These are phyloP conservation scores for Glandiceps talaboti DNA, from an alignment of 53 echinoderm and acorn worm species.

Conservation along the genomic window DNA sequence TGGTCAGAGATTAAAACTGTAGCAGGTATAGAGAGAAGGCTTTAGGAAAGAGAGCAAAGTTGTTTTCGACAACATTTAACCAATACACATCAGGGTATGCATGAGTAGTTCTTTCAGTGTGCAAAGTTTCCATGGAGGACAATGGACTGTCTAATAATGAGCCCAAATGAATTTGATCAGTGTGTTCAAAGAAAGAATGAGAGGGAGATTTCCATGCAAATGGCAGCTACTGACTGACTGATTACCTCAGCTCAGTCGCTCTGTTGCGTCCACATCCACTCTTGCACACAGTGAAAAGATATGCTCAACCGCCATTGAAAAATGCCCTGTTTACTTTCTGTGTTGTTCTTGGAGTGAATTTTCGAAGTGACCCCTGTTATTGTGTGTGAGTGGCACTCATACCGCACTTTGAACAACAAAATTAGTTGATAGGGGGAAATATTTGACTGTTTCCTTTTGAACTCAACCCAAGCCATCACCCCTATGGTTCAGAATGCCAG, in stretches of 20 bases:
- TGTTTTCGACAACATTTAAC: background rate
- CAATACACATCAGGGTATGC: background rate
- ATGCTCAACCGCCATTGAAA: background rate
- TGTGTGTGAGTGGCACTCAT: background rate
- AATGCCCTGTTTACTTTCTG: background rate
- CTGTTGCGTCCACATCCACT: too few species aligned
- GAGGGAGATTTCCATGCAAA: background rate
- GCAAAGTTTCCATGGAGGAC: background rate
- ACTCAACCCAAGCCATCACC: too few species aligned
- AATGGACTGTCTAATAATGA: background rate
- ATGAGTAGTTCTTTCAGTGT: background rate
- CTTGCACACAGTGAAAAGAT: background rate
- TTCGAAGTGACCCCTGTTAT: background rate
- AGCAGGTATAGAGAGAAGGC: background rate
- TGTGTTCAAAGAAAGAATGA: background rate
- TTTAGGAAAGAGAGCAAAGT: background rate
- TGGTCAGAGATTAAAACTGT: background rate
- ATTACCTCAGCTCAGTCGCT: background rate
- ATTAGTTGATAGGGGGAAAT: too few species aligned
- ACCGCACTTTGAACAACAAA: background rate
- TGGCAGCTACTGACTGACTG: background rate
- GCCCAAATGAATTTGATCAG: background rate
- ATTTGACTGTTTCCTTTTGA: too few species aligned
- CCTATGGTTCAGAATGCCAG: too few species aligned
- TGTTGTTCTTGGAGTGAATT: background rate